Base-by-base conservation (phyloP, 2,888 invertebrate species). In the Iselma pallidipennis region DNA sequence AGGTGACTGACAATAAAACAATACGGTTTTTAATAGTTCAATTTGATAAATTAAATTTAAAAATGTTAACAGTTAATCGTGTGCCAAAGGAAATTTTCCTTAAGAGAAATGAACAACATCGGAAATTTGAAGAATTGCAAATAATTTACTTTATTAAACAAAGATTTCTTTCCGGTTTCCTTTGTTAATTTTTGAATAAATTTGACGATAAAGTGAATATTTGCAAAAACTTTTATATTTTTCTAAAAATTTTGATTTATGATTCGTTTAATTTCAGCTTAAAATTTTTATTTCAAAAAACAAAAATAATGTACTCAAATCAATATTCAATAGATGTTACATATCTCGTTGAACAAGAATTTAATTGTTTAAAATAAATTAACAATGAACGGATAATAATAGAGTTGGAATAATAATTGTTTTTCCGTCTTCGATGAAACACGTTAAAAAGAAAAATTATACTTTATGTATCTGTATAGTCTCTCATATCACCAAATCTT, bases 1-100 rank as follows among this genome's bases (percentile, higher is more conserved):
- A 74, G 78, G 76, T 78, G 78, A 77, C 78, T 77, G 80, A 80
- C 80, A 80, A 80, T 80, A 80, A 80, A 76, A 66, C 59, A 70
- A 67, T 16, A 16, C 42, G 3, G 16, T 42, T 16, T 16, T 42
- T 7, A 5, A 42, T 25, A 25, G 25, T 25, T 25, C 6, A 25
- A 25, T 25, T 25, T 6, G 5, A 25, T 25, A 4, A 25, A 25
- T 25, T 25, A 3, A 25, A 25, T 25, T 25, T 25, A 4, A 25
- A 25, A 25, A 25, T 25, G 25, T 25, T 25, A n/a, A 25, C 25
- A 25, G 25, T 25, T 25, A 6, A 25, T 25, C 25, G 48, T 42
- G 60, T 61, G 61, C 61, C 57, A 57, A 61, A 55, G n/a, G n/a
- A n/a, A n/a, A n/a, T n/a, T n/a, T n/a, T n/a, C n/a, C n/a, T n/a